These are phyloP conservation scores for Tachysurus vachellii DNA, from an alignment of 2,113 vertebrate genomes.

Conservation along the genomic window DNA sequence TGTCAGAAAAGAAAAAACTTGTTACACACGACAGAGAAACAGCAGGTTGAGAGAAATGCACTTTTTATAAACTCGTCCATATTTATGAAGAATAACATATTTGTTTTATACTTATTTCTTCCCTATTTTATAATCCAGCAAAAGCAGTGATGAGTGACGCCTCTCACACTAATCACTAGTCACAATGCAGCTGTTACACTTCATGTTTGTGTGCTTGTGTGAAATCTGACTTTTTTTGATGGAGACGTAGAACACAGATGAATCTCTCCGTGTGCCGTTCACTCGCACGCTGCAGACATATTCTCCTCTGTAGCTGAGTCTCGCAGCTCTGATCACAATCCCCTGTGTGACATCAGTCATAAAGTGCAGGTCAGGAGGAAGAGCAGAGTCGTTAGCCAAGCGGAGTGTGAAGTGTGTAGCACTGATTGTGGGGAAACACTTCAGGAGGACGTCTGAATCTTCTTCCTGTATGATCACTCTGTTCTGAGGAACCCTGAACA, in stretches of 20 bases:
- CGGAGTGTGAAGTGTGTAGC: constrained; percentile 63
- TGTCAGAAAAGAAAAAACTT: constrained; percentile 1
- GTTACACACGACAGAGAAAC: background rate
- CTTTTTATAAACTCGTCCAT: background rate
- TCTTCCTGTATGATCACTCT: constrained; percentile 28
- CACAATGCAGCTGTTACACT: background rate
- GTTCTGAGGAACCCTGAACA: constrained; percentile 32
- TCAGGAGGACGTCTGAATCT: constrained; percentile 58
- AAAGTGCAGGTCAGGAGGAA: constrained; percentile 60
- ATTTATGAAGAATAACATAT: no score
- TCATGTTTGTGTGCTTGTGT: background rate
- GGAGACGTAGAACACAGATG: constrained; percentile 61
- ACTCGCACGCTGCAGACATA: constrained; percentile 76
- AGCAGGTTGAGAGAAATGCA: background rate
- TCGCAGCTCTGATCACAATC: constrained; percentile 70
- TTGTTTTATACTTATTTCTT: no score
- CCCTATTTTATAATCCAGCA: background rate
- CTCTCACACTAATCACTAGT: background rate
- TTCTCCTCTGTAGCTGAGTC: constrained; percentile 41
- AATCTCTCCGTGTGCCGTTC: constrained; percentile 48
- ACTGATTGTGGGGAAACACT: constrained; percentile 63
- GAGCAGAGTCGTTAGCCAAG: background rate
- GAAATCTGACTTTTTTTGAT: constrained; percentile 72
- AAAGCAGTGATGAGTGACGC: background rate
- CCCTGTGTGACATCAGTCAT: constrained; percentile 66